Conservation (phyloP, 1,140 invertebrate species). For the Temnothorax nylanderi region DNA sequence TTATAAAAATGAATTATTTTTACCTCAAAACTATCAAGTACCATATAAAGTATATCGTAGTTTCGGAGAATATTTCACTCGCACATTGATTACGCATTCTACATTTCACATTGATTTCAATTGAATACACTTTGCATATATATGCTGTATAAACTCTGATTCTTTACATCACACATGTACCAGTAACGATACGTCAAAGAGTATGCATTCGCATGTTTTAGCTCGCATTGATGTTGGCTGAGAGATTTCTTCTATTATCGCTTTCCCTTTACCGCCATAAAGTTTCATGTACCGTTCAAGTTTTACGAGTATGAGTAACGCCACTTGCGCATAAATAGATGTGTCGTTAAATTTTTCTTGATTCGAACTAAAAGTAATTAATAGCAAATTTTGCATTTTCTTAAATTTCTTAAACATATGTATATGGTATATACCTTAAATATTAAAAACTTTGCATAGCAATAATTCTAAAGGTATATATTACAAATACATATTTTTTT, state of each 20-base stretch:
- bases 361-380: neutral
- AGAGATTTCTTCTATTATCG: conserved; percentile 75
- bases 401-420: neutral
- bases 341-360: neutral
- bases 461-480: neutral
- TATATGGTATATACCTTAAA: neutral
- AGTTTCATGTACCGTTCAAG: conserved; percentile 34
- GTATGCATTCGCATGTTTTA: conserved; percentile 78
- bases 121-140: neutral
- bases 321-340: neutral
- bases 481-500: neutral
- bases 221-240: conserved; percentile 84
- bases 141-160: conserved; percentile 2
- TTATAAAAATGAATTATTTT: neutral
- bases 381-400: neutral
- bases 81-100: neutral
- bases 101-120: neutral
- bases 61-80: neutral
- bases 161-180: conserved; percentile 49
- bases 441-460: neutral
- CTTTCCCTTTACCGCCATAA: conserved; percentile 52
- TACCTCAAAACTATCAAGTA: neutral
- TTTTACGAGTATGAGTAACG: conserved; percentile 3
- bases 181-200: conserved; percentile 58
- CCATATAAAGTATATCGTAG: neutral